A percentile compares a stretch with the other conserved stretches of the same genome.
phyloP scores from a whole-genome alignment of 2,113 vertebrate species.

The Cavia aperea region DNA sequence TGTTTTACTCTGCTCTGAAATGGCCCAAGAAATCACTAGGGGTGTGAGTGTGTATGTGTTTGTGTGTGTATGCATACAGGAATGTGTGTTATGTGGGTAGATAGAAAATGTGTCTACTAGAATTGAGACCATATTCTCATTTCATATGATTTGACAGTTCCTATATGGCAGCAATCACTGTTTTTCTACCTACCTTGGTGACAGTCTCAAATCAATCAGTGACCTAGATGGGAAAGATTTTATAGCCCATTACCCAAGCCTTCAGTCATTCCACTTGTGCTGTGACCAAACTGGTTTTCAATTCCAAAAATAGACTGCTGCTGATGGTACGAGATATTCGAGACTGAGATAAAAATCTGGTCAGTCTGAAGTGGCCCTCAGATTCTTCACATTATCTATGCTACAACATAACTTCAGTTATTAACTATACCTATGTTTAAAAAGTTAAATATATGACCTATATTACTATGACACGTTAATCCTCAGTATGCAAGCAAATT shows the following conservation, averaged over 20 bases:
- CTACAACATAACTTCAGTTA: background rate
- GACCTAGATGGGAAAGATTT: conserved; percentile 63
- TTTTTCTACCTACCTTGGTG: conserved; percentile 43
- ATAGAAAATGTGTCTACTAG: conserved; percentile 6
- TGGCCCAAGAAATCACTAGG: background rate
- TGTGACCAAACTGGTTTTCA: conserved; percentile 42
- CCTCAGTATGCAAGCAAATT: background rate
- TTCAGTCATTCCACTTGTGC: conserved; percentile 52
- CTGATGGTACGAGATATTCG: background rate
- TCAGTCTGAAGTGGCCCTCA: background rate
- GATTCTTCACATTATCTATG: background rate
- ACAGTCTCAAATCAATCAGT: conserved; percentile 58
- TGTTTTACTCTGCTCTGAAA: background rate
- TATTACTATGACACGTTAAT: background rate
- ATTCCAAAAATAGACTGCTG: conserved; percentile 49
- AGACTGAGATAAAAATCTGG: background rate
- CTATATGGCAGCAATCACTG: conserved; percentile 31
- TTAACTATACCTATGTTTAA: background rate
- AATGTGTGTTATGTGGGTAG: background rate
- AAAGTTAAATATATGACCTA: background rate
- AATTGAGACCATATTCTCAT: conserved; percentile 51
- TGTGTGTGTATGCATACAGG: background rate
- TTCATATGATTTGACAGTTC: conserved; percentile 56
- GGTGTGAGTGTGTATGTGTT: too few relatives aligned
- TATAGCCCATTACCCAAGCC: conserved; percentile 58